A percentile compares a stretch with the other conserved stretches of the same genome.
Evolutionary conservation across 2,888 invertebrate species (phyloP).

Genomic region (Clistopyga incitator): DNA sequence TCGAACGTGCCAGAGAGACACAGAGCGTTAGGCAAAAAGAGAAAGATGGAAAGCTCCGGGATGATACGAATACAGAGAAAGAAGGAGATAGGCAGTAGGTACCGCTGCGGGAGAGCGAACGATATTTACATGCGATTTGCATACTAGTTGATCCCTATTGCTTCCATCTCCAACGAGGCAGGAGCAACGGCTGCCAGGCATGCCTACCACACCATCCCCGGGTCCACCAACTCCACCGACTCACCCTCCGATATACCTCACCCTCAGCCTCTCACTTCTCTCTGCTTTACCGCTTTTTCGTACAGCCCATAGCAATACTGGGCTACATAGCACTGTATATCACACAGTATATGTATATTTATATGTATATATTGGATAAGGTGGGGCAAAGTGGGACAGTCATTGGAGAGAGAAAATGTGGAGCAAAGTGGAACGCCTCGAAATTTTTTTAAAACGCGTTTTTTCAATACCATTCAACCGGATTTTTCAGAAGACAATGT

Average conservation of each 20-base stretch:
- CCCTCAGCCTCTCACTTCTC: constrained; percentile 50
- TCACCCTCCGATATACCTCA: constrained; percentile 66
- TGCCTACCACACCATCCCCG: constrained; percentile 71
- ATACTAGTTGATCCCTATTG: constrained; percentile 85
- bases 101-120: constrained; percentile 81
- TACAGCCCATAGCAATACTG: constrained; percentile 51
- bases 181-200: constrained; percentile 77
- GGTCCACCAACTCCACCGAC: constrained; percentile 51
- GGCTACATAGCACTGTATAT: constrained; percentile 22
- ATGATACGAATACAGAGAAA: constrained; percentile 71
- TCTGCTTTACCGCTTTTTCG: constrained; percentile 60
- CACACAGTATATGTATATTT: constrained; percentile 21
- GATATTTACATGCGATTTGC: constrained; percentile 85
- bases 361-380: too few species aligned
- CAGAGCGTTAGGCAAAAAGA: constrained; percentile 45
- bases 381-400: too few species aligned
- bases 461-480: too few species aligned
- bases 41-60: constrained; percentile 55
- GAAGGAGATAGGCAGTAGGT: constrained; percentile 72
- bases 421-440: too few species aligned
- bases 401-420: too few species aligned
- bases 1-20: constrained; percentile 58
- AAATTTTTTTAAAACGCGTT: too few species aligned
- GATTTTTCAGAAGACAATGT: too few species aligned
- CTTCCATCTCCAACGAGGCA: constrained; percentile 84